These are phyloP conservation scores for Thaumatotibia leucotreta DNA, from an alignment of 1,140 invertebrate genomes.

Conservation along the genomic window DNA sequence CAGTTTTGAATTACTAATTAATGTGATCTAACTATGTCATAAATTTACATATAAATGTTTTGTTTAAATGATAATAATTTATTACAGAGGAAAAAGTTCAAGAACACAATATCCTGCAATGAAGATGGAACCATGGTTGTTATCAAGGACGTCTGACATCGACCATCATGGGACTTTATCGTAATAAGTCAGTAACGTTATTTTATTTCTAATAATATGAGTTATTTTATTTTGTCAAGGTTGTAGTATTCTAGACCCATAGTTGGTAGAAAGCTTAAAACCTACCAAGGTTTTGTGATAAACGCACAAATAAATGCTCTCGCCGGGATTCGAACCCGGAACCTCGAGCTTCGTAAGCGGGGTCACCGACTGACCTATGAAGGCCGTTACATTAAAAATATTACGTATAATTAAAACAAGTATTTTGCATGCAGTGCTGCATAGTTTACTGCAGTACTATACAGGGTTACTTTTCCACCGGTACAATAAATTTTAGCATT, in stretches of 20 bases:
- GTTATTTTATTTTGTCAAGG: not conserved
- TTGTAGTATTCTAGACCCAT: not conserved
- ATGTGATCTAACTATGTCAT: not conserved
- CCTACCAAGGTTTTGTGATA: not conserved
- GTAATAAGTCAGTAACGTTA: not conserved
- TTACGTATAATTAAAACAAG: no score
- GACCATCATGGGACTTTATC: not conserved
- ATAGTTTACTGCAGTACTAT: no score
- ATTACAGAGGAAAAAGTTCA: slow-evolving; percentile 4
- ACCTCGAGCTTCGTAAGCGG: no score
- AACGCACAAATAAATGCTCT: no score
- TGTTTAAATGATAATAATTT: not conserved
- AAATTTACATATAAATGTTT: not conserved
- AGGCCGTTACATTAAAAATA: no score
- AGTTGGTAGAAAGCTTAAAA: no score
- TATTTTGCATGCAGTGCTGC: no score
- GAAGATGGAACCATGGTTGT: not conserved
- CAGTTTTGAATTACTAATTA: not conserved
- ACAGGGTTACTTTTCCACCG: no score
- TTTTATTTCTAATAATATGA: not conserved
- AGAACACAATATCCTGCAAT: not conserved
- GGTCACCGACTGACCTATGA: no score
- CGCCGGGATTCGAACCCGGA: no score
- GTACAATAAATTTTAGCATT: no score
- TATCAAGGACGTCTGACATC: not conserved